phyloP scores from a whole-genome alignment of 2,797 vertebrate species.

The Acestrorhynchus altus region DNA sequence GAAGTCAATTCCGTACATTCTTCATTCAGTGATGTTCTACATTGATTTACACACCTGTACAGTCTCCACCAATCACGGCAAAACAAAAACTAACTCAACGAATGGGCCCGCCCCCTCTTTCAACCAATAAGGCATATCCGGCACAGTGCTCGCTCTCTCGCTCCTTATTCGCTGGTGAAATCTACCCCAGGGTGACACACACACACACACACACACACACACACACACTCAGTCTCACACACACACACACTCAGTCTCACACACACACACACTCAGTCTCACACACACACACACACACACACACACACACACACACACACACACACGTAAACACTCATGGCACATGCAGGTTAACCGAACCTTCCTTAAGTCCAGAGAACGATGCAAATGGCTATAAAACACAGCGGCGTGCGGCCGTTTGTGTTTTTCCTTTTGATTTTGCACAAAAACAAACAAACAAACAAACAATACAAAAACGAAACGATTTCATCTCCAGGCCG shows the following conservation, averaged over 20 bases:
- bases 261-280: conserved; percentile 62
- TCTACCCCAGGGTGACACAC: conserved; percentile 79
- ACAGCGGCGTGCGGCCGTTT: conserved; percentile 79
- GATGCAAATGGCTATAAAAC: conserved; percentile 69
- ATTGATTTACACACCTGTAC: conserved; percentile 82
- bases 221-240: conserved; percentile 29
- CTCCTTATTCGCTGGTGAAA: conserved; percentile 97
- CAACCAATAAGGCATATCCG: conserved; percentile 95
- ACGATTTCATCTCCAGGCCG: conserved; percentile 58
- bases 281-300: conserved; percentile 31
- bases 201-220: conserved; percentile 36
- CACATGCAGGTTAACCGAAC: conserved; percentile 59
- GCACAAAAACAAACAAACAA: conserved; percentile 20
- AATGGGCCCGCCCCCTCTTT: conserved; percentile 93
- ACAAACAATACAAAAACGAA: not conserved
- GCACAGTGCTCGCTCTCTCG: conserved; percentile 93
- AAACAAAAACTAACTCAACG: conserved; percentile 74
- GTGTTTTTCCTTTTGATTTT: conserved; percentile 68
- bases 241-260: conserved; percentile 36
- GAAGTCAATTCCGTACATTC: conserved; percentile 99
- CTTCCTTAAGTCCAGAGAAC: conserved; percentile 55
- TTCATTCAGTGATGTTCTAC: conserved; percentile 99
- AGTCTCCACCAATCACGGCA: conserved; percentile 60
- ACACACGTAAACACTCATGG: conserved; percentile 63
- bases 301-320: conserved; percentile 36